A percentile compares a stretch with the other conserved stretches of the same genome.
Conservation (phyloP, 2,888 invertebrate genomes). For the Yponomeuta malinellus region DNA sequence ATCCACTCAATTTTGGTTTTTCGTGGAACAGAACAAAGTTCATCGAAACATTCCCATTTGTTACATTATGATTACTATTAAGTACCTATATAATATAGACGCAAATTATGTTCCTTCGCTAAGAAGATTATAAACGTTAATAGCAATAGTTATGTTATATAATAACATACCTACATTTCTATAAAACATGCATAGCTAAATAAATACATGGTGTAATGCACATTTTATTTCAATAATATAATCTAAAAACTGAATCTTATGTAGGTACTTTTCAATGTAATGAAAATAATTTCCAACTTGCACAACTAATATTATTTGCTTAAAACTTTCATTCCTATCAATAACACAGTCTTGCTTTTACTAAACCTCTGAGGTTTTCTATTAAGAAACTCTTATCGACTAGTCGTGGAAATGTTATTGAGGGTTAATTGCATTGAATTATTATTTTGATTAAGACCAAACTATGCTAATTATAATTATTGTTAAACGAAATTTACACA, state of each 20-base stretch:
- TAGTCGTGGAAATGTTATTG: slow-evolving; percentile 63
- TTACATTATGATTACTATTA: slow-evolving; percentile 4
- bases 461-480: slow-evolving; percentile 51
- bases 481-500: slow-evolving; percentile 70
- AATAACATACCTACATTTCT: background rate
- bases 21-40: no score
- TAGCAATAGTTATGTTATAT: slow-evolving; percentile 6
- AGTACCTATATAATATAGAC: slow-evolving; percentile 5
- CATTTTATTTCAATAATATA: slow-evolving; percentile 20
- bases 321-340: background rate
- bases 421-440: background rate
- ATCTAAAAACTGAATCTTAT: no score
- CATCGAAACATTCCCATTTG: background rate
- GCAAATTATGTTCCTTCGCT: slow-evolving; percentile 16
- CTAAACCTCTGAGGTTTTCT: no score
- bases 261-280: no score
- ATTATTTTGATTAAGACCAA: background rate
- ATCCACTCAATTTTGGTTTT: background rate
- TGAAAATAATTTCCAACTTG: background rate
- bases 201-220: background rate
- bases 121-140: slow-evolving; percentile 4
- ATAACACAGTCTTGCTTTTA: no score
- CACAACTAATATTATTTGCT: background rate
- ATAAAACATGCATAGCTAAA: background rate
- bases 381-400: background rate